A percentile compares a stretch with the other conserved stretches of the same genome.
phyloP scores from a whole-genome alignment of 1,140 invertebrate genomes.

The Pachypeltis micranthus region DNA sequence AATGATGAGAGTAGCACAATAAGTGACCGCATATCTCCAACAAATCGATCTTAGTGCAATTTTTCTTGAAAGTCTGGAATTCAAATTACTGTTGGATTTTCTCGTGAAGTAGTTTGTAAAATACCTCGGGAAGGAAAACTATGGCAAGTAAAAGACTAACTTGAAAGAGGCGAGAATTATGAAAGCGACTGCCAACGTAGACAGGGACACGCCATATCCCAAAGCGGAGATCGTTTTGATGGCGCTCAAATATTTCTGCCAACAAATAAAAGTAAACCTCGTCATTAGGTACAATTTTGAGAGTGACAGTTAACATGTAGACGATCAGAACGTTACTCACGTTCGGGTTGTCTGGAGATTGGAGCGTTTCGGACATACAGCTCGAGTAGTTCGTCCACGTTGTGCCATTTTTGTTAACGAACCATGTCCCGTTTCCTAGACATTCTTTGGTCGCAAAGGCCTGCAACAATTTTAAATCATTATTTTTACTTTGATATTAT shows the following conservation, averaged over 20 bases:
- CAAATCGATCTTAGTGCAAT: too few species aligned
- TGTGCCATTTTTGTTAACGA: conserved; percentile 34
- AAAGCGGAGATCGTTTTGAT: conserved; percentile 51
- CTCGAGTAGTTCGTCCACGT: conserved; percentile 47
- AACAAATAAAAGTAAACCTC: conserved; percentile 27
- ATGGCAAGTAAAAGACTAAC: too few species aligned
- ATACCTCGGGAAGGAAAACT: too few species aligned
- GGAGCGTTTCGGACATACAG: conserved; percentile 26
- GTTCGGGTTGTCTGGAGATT: background rate
- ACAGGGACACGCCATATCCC: conserved; percentile 57
- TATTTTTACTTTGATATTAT: background rate
- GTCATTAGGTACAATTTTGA: too few species aligned
- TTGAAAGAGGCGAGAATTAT: conserved; percentile 53
- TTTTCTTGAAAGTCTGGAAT: too few species aligned
- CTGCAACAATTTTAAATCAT: too few species aligned
- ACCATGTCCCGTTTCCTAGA: conserved; percentile 45
- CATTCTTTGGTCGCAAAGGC: conserved; percentile 41
- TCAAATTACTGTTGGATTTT: too few species aligned
- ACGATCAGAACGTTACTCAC: too few species aligned
- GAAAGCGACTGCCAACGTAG: conserved; percentile 50
- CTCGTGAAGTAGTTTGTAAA: too few species aligned
- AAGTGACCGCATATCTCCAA: too few species aligned
- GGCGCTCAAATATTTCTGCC: conserved; percentile 45
- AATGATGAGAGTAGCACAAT: too few species aligned
- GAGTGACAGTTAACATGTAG: too few species aligned